Conservation (phyloP, 1,140 invertebrate species). For the Drosophila seguyi region DNA sequence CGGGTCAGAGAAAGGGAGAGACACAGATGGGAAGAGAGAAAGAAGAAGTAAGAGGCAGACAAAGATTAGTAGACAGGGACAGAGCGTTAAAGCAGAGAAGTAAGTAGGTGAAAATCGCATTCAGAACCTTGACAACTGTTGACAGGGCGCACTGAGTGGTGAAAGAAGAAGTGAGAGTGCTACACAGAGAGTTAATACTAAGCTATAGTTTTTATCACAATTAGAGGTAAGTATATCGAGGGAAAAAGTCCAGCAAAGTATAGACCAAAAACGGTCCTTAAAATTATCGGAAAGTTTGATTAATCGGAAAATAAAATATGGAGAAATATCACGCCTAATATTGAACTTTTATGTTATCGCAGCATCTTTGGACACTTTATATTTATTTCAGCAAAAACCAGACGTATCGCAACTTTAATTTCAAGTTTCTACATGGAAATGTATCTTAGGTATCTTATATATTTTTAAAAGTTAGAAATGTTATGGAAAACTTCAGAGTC, state of each 20-base stretch:
- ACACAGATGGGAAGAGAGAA: constrained; percentile 7
- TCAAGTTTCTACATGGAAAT: too few relatives aligned
- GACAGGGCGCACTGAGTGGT: constrained; percentile 54
- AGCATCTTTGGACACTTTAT: too few relatives aligned
- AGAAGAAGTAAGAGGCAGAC: constrained; percentile 18
- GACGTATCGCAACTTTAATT: too few relatives aligned
- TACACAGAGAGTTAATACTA: constrained; percentile 5
- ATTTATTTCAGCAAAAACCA: too few relatives aligned
- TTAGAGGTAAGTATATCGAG: background rate
- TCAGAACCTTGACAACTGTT: constrained; percentile 77
- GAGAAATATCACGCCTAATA: background rate
- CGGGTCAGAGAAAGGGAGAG: constrained; percentile 12
- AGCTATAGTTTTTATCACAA: background rate
- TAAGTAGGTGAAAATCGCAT: constrained; percentile 74
- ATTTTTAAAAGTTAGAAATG: too few relatives aligned
- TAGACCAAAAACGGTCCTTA: background rate
- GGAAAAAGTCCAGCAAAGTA: background rate
- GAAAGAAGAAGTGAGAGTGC: constrained; percentile 5
- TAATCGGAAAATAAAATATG: background rate
- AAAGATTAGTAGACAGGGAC: constrained; percentile 26
- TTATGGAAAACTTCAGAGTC: too few relatives aligned
- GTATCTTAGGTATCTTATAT: background rate
- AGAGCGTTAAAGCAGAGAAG: constrained; percentile 27
- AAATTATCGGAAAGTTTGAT: background rate
- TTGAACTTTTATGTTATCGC: too few relatives aligned